These are phyloP conservation scores for Nasonovia ribisnigri DNA, from an alignment of 2,888 invertebrate genomes.

Conservation along the genomic window DNA sequence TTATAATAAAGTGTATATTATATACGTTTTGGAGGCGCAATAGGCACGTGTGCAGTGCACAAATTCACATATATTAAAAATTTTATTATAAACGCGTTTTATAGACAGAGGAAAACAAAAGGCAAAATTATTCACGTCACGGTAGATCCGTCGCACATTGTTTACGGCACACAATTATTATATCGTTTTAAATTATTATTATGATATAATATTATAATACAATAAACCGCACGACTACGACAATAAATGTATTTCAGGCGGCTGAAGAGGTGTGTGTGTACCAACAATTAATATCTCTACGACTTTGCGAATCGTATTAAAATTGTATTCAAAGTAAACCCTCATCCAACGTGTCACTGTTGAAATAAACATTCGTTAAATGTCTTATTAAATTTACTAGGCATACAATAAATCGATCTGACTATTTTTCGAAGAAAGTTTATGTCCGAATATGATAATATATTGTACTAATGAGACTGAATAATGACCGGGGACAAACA, in stretches of 20 bases:
- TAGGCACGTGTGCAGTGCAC: not conserved
- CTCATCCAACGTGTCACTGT: not conserved
- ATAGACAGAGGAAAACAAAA: not conserved
- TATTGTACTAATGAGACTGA: not conserved
- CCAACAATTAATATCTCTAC: not conserved
- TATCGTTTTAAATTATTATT: not conserved
- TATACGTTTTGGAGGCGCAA: not conserved
- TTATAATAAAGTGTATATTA: not conserved
- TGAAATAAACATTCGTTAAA: not conserved
- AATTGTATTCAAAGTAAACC: not conserved
- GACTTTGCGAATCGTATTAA: not conserved
- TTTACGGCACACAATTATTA: not conserved
- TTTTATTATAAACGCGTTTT: conserved; percentile 1
- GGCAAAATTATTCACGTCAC: conserved; percentile 54
- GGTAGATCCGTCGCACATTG: conserved; percentile 39
- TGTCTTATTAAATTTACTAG: not conserved
- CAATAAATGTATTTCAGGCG: not conserved
- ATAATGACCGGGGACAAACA: not conserved
- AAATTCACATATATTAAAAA: not conserved
- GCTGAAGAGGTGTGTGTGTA: not conserved
- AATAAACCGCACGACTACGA: conserved; percentile 6
- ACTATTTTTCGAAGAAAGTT: not conserved
- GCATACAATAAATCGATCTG: not conserved
- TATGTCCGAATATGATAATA: not conserved
- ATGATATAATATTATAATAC: not conserved